These are phyloP conservation scores for Arctia plantaginis DNA, from an alignment of 2,888 invertebrate genomes.

Conservation along the genomic window DNA sequence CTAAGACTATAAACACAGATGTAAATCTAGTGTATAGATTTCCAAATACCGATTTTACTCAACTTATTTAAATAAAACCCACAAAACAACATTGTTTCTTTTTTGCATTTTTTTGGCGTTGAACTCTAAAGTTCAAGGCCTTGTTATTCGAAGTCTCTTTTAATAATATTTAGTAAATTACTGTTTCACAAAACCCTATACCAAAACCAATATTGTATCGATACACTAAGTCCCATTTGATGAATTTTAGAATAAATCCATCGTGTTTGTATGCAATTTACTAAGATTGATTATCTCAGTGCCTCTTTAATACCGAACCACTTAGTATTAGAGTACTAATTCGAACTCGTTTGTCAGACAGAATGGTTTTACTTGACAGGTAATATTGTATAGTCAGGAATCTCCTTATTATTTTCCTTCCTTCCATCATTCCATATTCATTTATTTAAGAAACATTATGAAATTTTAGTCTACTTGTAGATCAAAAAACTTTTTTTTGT, in stretches of 20 bases:
- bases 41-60: background rate
- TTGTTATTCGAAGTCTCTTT: background rate
- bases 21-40: background rate
- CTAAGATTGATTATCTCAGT: conserved; percentile 15
- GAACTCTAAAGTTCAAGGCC: background rate
- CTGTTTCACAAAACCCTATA: background rate
- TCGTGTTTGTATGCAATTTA: background rate
- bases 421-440: too few species aligned
- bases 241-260: conserved; percentile 5
- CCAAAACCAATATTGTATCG: background rate
- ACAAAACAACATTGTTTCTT: background rate
- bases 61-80: background rate
- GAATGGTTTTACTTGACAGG: background rate
- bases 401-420: background rate
- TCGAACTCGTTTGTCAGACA: background rate
- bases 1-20: background rate
- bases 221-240: background rate
- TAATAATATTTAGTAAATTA: background rate
- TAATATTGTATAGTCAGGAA: background rate
- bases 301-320: background rate
- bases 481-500: too few species aligned
- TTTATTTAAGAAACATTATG: too few species aligned
- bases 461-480: too few species aligned
- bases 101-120: background rate
- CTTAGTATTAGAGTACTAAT: background rate